Percentiles rank a stretch among this genome's conserved stretches.
Evolutionary conservation across 2,888 invertebrate species (phyloP).

Genomic region (Augochlorella aurata): DNA sequence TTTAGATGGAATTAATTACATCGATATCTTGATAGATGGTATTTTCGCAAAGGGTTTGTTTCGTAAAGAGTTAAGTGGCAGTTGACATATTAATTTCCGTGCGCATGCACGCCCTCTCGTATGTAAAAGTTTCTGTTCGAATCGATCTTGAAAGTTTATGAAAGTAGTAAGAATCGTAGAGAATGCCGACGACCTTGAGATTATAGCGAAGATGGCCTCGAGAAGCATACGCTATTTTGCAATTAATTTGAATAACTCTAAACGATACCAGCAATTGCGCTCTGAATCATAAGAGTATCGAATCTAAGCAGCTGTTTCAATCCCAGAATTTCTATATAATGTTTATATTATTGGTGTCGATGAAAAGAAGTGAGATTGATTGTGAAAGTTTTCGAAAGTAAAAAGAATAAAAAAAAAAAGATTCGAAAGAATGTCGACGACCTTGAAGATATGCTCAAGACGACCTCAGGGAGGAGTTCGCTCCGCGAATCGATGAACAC

Average conservation of each 20-base stretch:
- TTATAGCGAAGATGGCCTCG: neutral
- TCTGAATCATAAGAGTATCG: neutral
- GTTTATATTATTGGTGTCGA: neutral
- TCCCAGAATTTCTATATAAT: neutral
- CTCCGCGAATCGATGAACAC: conserved; percentile 7
- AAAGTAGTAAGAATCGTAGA: neutral
- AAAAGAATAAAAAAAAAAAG: neutral
- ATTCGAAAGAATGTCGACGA: conserved; percentile 1
- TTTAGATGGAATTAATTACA: no score
- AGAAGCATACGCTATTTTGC: neutral
- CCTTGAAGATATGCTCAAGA: conserved; percentile 1
- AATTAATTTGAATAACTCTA: neutral
- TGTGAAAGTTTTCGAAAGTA: neutral
- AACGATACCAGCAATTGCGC: neutral
- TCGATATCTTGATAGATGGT: no score
- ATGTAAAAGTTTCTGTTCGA: no score
- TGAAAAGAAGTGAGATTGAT: neutral
- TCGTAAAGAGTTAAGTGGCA: no score
- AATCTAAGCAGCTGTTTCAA: neutral
- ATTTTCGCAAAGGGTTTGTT: no score
- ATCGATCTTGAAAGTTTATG: neutral
- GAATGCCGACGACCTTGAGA: neutral
- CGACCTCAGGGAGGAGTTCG: neutral
- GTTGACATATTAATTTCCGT: no score
- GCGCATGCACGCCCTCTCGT: no score